phyloP scores from a whole-genome alignment of 2,113 vertebrate genomes.

The Sterrhoptilus dennistouni region DNA sequence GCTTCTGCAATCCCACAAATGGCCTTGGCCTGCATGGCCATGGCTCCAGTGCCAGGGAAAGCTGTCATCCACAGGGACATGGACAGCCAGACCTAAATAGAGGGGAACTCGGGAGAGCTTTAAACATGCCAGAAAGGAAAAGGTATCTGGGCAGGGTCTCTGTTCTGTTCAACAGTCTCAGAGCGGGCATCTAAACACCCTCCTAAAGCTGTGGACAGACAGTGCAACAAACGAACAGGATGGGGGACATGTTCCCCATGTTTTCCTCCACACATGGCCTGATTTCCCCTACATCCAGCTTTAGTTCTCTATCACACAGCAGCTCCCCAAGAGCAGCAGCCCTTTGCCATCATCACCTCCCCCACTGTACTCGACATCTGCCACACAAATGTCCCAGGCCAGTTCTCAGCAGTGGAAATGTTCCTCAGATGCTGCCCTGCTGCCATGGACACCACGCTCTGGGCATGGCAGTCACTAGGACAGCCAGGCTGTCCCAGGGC shows the following conservation, averaged over 20 bases:
- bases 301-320: neutral
- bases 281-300: neutral
- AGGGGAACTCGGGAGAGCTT: neutral
- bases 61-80: neutral
- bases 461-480: neutral
- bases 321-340: neutral
- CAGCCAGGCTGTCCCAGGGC: neutral
- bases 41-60: neutral
- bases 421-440: neutral
- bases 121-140: neutral
- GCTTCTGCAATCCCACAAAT: neutral
- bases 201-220: neutral
- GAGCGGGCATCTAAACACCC: neutral
- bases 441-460: neutral
- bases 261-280: neutral
- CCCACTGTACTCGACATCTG: neutral
- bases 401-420: neutral
- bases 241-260: neutral
- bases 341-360: neutral
- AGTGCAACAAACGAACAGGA: neutral
- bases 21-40: neutral
- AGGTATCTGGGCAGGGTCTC: neutral
- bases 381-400: neutral
- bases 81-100: neutral
- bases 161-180: neutral